Conservation (phyloP, 2,888 invertebrate genomes). For the Agrochola lota region DNA sequence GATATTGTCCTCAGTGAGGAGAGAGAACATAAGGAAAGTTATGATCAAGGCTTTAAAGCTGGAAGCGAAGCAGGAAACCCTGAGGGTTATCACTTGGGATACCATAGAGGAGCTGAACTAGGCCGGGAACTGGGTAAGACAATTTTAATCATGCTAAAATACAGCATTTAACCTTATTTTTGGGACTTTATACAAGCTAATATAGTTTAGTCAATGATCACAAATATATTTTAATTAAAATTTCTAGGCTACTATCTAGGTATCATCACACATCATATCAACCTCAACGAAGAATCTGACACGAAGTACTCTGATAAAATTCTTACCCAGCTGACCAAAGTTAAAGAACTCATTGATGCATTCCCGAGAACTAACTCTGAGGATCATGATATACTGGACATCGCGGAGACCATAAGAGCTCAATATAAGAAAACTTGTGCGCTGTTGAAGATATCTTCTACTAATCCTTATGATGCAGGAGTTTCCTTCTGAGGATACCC, state of each 20-base stretch:
- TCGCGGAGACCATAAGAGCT: slow-evolving; percentile 91
- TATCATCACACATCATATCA: slow-evolving; percentile 88
- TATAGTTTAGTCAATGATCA: neutral
- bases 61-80: slow-evolving; percentile 92
- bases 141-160: neutral
- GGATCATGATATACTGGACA: slow-evolving; percentile 91
- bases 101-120: slow-evolving; percentile 94
- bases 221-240: neutral
- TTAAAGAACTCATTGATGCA: slow-evolving; percentile 90
- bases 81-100: slow-evolving; percentile 94
- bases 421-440: slow-evolving; percentile 93
- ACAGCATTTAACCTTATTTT: neutral
- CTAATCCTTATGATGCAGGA: slow-evolving; percentile 89
- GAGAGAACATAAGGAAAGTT: slow-evolving; percentile 91
- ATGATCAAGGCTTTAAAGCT: slow-evolving; percentile 92
- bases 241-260: slow-evolving; percentile 92
- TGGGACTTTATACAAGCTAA: neutral
- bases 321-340: slow-evolving; percentile 87
- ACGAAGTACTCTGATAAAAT: slow-evolving; percentile 89
- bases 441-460: slow-evolving; percentile 91
- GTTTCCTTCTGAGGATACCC: slow-evolving; percentile 90
- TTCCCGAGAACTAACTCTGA: slow-evolving; percentile 93
- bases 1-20: slow-evolving; percentile 93
- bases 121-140: slow-evolving; percentile 92
- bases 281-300: slow-evolving; percentile 72